Conservation (phyloP, 2,888 invertebrate species). For the Cybosia mesomella region DNA sequence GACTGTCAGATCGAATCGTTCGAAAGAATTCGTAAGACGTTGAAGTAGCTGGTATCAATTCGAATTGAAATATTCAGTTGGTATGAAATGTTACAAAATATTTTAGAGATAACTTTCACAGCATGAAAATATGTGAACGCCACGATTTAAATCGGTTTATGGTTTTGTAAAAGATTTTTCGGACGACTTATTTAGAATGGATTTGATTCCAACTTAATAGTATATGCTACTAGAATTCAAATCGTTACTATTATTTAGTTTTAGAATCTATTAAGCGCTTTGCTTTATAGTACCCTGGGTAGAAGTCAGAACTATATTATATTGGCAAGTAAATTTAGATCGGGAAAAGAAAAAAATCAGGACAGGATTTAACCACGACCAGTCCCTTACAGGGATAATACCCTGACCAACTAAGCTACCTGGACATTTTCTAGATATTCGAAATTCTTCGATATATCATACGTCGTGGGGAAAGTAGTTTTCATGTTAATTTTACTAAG, state of each 20-base stretch:
- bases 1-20: slow-evolving; percentile 35
- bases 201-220: neutral
- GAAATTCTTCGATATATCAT: neutral
- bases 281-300: neutral
- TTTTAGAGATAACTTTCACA: slow-evolving; percentile 49
- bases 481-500: neutral
- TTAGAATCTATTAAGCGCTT: neutral
- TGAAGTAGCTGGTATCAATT: slow-evolving; percentile 55
- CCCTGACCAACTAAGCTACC: no score
- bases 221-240: neutral
- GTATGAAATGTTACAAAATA: slow-evolving; percentile 47
- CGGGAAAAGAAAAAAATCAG: no score
- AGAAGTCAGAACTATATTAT: neutral
- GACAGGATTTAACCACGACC: no score
- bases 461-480: neutral
- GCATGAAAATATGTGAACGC: slow-evolving; percentile 34
- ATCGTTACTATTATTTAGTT: neutral
- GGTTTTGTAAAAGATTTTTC: slow-evolving; percentile 21
- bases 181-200: slow-evolving; percentile 21
- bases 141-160: slow-evolving; percentile 36
- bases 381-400: no score
- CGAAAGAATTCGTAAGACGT: slow-evolving; percentile 53
- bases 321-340: neutral
- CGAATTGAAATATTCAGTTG: slow-evolving; percentile 49
- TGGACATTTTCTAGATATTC: no score